Evolutionary conservation across 1,140 invertebrate genomes (phyloP), one percentile per base, ranked within the genome.

Genomic region (Proales similis): DNA sequence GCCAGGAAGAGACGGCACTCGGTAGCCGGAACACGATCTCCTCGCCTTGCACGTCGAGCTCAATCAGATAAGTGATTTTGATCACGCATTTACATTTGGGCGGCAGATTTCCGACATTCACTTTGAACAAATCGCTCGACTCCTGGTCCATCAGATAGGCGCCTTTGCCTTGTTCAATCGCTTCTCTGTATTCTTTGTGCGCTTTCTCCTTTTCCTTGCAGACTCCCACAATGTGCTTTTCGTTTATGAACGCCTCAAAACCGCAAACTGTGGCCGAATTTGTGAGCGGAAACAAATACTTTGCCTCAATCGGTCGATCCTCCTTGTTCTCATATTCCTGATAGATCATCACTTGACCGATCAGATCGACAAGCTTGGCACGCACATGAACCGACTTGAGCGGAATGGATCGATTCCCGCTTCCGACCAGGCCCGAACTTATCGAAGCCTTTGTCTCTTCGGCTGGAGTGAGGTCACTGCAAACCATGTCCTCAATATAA

Each of bases 171-270:
- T 74, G 68, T 65, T 72, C 66, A 36, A 79, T 69, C 9, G 78
- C 78, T 63, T 78, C 69, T 64, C 72, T 73, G 67, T 79, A 79
- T 49, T 78, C 75, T 24, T 66, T 66, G 47, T 73, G 71, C 4
- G 78, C 78, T 32, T 67, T 69, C 67, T 78, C 72, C 57, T 78
- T 77, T 53, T 78, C 76, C 65, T 79, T 79, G 38, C 78, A 76
- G 46, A 76, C 70, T 9, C 77, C 78, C 19, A 77, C 65, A 14
- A 78, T 70, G 65, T 75, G 73, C 53, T 75, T 75, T 33, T 69
- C 72, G 65, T 76, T 75, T 53, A 78, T 75, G 64, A 73, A 75
- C 4, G 76, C 77, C 60, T 77, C 74, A 68, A 78, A 78, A 0
- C 71, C 73, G 66, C 74, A 76, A 2, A 78, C 75, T 22, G 73